These are phyloP conservation scores for Spinibarbus caldwelli DNA, from an alignment of 2,797 vertebrate genomes.

Conservation along the genomic window DNA sequence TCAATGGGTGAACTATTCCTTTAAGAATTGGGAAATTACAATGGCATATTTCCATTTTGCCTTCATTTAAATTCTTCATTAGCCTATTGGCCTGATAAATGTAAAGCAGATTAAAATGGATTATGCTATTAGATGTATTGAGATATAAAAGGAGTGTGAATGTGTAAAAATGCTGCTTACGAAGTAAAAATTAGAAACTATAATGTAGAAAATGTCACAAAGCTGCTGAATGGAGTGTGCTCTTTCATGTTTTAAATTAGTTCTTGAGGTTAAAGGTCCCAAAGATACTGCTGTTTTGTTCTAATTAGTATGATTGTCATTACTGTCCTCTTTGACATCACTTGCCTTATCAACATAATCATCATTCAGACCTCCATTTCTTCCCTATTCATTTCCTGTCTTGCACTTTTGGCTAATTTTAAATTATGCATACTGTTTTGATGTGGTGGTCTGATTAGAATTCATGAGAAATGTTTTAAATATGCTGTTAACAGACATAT, in stretches of 20 bases:
- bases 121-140: constrained; percentile 2
- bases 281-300: constrained; percentile 26
- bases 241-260: constrained; percentile 1
- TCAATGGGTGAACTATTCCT: background rate
- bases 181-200: constrained; percentile 1
- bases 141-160: background rate
- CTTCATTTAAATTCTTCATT: constrained; percentile 16
- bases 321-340: constrained; percentile 38
- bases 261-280: constrained; percentile 14
- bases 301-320: constrained; percentile 34
- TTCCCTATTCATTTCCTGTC: constrained; percentile 42
- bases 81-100: constrained; percentile 7
- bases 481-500: constrained; percentile 60
- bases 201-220: background rate
- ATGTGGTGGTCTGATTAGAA: constrained; percentile 56
- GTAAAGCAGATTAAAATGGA: constrained; percentile 14
- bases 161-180: background rate
- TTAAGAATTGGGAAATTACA: background rate
- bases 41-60: constrained; percentile 9
- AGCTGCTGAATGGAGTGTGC: background rate
- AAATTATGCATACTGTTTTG: constrained; percentile 49
- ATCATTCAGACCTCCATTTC: constrained; percentile 30
- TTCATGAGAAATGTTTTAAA: constrained; percentile 53
- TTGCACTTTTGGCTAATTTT: constrained; percentile 22
- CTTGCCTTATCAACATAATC: constrained; percentile 40